Conservation (phyloP, 2,797 vertebrate species). For the Argentina silus region DNA sequence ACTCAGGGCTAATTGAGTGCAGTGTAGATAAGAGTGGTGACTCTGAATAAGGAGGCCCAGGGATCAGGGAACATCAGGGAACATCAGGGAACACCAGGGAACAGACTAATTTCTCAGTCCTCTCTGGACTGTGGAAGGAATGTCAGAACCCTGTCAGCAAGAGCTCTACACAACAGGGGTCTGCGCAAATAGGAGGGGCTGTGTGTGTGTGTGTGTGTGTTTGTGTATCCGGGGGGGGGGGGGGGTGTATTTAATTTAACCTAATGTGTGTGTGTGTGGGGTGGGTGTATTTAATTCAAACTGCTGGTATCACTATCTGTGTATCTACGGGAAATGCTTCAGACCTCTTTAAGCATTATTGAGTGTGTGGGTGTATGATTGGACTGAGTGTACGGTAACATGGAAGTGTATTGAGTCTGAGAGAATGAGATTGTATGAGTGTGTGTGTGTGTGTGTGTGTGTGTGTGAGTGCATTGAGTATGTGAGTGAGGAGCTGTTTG, state of each 20-base stretch:
- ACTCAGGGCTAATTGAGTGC: slow-evolving; percentile 74
- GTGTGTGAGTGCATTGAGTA: not conserved
- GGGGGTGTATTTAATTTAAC: not conserved
- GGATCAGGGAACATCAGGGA: slow-evolving; percentile 3
- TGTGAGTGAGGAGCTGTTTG: not conserved
- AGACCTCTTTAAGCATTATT: not conserved
- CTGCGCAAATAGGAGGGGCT: not conserved
- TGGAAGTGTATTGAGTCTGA: too few species aligned
- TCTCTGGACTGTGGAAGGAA: slow-evolving; percentile 39
- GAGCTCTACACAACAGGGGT: not conserved
- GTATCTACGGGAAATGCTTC: not conserved
- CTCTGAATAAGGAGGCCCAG: slow-evolving; percentile 27
- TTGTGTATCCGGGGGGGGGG: not conserved
- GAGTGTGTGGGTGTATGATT: not conserved
- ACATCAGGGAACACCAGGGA: slow-evolving; percentile 6
- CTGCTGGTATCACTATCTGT: not conserved
- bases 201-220: slow-evolving; percentile 16
- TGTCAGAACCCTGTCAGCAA: slow-evolving; percentile 38
- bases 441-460: slow-evolving; percentile 1
- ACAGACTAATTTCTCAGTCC: not conserved
- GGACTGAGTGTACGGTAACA: too few species aligned
- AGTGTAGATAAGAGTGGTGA: slow-evolving; percentile 76
- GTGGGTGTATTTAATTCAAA: not conserved
- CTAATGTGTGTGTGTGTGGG: not conserved
- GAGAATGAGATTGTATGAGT: too few species aligned